A percentile compares a stretch with the other conserved stretches of the same genome.
Evolutionary conservation across 2,888 invertebrate species (phyloP).

Genomic region (Pycnomerus fuliginosus): DNA sequence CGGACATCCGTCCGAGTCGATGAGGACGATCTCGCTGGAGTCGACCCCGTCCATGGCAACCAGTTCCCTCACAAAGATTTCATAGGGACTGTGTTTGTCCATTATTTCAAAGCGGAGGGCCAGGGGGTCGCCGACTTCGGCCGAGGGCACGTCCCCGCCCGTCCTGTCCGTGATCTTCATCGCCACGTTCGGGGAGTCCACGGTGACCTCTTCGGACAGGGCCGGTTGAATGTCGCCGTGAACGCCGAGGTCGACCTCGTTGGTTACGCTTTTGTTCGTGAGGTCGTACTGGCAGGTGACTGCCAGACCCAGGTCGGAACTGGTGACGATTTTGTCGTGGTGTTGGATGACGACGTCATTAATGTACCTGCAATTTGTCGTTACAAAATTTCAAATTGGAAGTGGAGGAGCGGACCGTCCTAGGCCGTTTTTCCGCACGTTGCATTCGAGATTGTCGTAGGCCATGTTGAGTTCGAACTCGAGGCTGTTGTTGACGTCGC

Average conservation of each 20-base stretch:
- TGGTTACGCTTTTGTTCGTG: slow-evolving; percentile 90
- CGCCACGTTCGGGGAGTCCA: slow-evolving; percentile 91
- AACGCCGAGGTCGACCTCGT: slow-evolving; percentile 87
- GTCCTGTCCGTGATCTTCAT: slow-evolving; percentile 89
- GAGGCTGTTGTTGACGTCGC: slow-evolving; percentile 82
- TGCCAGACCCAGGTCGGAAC: slow-evolving; percentile 88
- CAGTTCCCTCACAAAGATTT: slow-evolving; percentile 91
- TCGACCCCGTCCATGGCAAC: slow-evolving; percentile 94
- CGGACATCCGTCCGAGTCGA: slow-evolving; percentile 89
- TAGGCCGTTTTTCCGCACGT: slow-evolving; percentile 84
- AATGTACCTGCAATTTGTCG: slow-evolving; percentile 52
- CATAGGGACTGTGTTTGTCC: slow-evolving; percentile 90
- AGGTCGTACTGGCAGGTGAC: slow-evolving; percentile 94
- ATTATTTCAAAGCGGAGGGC: slow-evolving; percentile 89
- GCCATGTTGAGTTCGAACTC: slow-evolving; percentile 92
- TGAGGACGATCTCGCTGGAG: slow-evolving; percentile 87
- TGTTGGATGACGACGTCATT: slow-evolving; percentile 95
- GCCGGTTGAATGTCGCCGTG: slow-evolving; percentile 77
- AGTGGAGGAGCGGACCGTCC: slow-evolving; percentile 60
- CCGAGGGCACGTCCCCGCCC: slow-evolving; percentile 79
- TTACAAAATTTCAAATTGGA: not conserved
- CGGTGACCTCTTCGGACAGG: slow-evolving; percentile 86
- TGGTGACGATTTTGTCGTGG: slow-evolving; percentile 93
- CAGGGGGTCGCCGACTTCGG: slow-evolving; percentile 90
- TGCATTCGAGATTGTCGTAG: slow-evolving; percentile 90